Evolutionary conservation across 2,113 vertebrate genomes (phyloP).

Genomic region (Solea solea): DNA sequence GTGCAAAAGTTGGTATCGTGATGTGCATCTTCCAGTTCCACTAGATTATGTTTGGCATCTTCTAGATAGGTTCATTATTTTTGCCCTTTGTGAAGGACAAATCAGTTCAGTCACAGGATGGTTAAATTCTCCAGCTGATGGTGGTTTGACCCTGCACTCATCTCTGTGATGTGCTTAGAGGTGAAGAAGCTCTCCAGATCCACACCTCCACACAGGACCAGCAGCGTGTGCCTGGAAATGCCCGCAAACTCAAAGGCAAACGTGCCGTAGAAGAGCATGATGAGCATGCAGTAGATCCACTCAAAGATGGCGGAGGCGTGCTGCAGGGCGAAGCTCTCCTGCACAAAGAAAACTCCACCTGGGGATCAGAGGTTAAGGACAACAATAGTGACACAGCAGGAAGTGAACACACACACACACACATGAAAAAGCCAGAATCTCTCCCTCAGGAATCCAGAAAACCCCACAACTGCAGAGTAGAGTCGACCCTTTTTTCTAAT

Average conservation of each 20-base stretch:
- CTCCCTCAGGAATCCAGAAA: too few relatives aligned
- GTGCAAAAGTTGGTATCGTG: conserved; percentile 4
- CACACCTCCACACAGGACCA: conserved; percentile 82
- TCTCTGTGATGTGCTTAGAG: conserved; percentile 59
- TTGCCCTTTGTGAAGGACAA: background rate
- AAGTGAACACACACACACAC: background rate
- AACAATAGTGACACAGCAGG: conserved; percentile 8
- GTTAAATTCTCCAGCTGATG: conserved; percentile 56
- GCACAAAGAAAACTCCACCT: conserved; percentile 88
- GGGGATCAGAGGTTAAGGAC: conserved; percentile 80
- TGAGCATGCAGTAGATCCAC: conserved; percentile 88
- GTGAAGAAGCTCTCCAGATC: conserved; percentile 31
- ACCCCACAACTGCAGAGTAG: too few relatives aligned
- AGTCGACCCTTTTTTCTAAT: too few relatives aligned
- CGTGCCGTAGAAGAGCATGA: conserved; percentile 89
- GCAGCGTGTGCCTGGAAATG: conserved; percentile 86
- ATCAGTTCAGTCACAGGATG: conserved; percentile 43
- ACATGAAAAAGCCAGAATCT: background rate
- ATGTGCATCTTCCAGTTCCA: conserved; percentile 4
- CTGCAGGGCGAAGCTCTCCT: conserved; percentile 88
- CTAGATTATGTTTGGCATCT: background rate
- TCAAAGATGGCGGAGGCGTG: conserved; percentile 89
- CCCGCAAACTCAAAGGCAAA: conserved; percentile 88
- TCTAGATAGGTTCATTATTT: background rate
- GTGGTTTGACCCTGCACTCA: conserved; percentile 16